Evolutionary conservation across 2,113 vertebrate genomes (phyloP).

Genomic region (Trichechus manatus): DNA sequence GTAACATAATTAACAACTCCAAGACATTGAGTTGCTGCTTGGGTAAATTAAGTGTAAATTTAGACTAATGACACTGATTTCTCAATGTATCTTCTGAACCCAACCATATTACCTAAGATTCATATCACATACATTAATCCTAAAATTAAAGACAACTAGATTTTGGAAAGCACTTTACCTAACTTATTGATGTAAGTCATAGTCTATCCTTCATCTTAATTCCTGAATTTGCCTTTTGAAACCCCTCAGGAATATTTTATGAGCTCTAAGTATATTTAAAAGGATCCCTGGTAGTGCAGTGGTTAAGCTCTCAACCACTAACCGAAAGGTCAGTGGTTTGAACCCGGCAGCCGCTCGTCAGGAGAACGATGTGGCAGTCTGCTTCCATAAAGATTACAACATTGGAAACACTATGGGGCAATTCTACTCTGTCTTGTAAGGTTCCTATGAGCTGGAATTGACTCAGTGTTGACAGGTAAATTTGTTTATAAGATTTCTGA

Average conservation of each 20-base stretch:
- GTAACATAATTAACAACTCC: background rate
- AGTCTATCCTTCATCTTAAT: background rate
- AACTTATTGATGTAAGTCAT: background rate
- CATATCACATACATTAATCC: background rate
- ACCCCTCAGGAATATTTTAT: background rate
- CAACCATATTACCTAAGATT: background rate
- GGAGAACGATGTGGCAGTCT: too few species aligned
- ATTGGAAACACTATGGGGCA: too few species aligned
- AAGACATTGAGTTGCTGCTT: background rate
- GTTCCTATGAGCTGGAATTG: too few species aligned
- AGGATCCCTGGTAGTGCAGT: too few species aligned
- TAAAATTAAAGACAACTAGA: background rate
- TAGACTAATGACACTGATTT: conserved; percentile 6
- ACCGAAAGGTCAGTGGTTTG: too few species aligned
- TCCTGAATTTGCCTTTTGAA: background rate
- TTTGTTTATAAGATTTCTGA: background rate
- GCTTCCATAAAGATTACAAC: too few species aligned
- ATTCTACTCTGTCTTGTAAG: too few species aligned
- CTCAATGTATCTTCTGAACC: background rate
- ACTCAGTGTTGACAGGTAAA: too few species aligned
- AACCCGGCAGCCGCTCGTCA: too few species aligned
- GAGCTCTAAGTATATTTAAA: background rate
- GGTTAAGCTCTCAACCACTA: too few species aligned
- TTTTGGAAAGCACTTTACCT: background rate
- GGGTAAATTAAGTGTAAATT: background rate